Evolutionary conservation across 2,113 vertebrate species (phyloP).

Genomic region (Onychostoma macrolepis): DNA sequence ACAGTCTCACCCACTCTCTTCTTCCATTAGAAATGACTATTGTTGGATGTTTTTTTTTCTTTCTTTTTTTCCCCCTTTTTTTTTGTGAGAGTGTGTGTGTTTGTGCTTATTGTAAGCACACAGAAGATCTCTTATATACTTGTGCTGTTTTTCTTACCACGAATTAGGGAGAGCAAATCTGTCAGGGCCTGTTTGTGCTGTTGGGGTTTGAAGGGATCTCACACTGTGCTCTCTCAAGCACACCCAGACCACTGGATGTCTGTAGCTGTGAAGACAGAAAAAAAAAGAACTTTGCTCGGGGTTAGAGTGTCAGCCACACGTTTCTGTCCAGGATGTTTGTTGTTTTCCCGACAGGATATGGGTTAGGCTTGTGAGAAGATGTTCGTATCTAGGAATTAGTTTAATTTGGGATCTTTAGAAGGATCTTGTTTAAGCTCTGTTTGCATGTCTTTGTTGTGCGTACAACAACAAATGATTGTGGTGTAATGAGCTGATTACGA

Average conservation of each 20-base stretch:
- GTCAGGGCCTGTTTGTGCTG: conserved; percentile 81
- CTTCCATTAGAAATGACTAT: conserved; percentile 82
- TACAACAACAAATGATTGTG: conserved; percentile 75
- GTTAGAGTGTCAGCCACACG: conserved; percentile 64
- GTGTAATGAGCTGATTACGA: conserved; percentile 82
- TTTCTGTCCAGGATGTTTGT: conserved; percentile 72
- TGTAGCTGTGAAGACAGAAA: conserved; percentile 67
- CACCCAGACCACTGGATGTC: conserved; percentile 77
- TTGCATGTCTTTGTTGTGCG: conserved; percentile 58
- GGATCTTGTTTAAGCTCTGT: conserved; percentile 72
- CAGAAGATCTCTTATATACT: conserved; percentile 73
- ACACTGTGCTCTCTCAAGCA: conserved; percentile 79
- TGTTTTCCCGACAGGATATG: conserved; percentile 68
- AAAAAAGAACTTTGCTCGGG: conserved; percentile 55
- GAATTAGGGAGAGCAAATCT: conserved; percentile 74
- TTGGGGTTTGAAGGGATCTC: conserved; percentile 78
- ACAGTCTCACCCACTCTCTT: conserved; percentile 86
- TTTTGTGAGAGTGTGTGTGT: conserved; percentile 54
- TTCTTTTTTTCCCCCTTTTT: no score
- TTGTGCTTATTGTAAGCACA: conserved; percentile 72
- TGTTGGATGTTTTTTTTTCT: conserved; percentile 80
- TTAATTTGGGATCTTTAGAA: conserved; percentile 56
- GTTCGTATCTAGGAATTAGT: conserved; percentile 74
- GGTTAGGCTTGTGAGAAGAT: conserved; percentile 55
- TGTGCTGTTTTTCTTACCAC: conserved; percentile 73